phyloP scores from a whole-genome alignment of 2,113 vertebrate genomes.

The Pogonocichla stellata region DNA sequence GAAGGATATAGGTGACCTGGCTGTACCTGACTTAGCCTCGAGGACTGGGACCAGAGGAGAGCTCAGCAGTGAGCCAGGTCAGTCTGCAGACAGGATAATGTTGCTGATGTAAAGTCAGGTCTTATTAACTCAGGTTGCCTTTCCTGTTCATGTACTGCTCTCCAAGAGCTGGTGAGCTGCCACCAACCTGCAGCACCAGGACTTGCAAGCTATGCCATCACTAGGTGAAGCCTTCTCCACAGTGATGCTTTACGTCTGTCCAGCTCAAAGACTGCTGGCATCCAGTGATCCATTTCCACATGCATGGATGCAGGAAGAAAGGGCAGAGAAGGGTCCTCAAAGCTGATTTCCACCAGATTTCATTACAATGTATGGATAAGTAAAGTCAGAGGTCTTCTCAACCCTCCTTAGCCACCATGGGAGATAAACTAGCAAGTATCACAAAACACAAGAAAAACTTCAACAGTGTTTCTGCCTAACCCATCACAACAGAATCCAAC shows the following conservation, averaged over 20 bases:
- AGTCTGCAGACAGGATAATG: not conserved
- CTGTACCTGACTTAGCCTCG: not conserved
- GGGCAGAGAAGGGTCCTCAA: not conserved
- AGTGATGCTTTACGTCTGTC: not conserved
- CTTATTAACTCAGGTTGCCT: not conserved
- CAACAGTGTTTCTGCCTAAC: not conserved
- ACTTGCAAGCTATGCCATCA: not conserved
- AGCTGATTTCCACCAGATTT: not conserved
- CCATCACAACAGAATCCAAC: not conserved
- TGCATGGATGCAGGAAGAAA: not conserved
- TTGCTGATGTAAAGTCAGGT: not conserved
- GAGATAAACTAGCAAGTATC: not conserved
- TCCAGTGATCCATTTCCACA: not conserved
- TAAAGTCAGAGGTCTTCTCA: not conserved
- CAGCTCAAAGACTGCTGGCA: not conserved
- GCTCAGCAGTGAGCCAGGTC: not conserved
- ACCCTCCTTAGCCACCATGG: not conserved
- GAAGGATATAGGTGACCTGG: not conserved
- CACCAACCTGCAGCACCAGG: not conserved
- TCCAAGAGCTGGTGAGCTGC: not conserved
- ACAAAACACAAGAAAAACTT: not conserved
- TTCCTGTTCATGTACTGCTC: fast-evolving
- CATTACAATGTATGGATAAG: not conserved
- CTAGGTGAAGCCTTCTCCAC: not conserved
- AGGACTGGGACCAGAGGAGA: not conserved